These are phyloP conservation scores for Nansenia antarctica DNA, from an alignment of 2,113 vertebrate species.

Conservation along the genomic window DNA sequence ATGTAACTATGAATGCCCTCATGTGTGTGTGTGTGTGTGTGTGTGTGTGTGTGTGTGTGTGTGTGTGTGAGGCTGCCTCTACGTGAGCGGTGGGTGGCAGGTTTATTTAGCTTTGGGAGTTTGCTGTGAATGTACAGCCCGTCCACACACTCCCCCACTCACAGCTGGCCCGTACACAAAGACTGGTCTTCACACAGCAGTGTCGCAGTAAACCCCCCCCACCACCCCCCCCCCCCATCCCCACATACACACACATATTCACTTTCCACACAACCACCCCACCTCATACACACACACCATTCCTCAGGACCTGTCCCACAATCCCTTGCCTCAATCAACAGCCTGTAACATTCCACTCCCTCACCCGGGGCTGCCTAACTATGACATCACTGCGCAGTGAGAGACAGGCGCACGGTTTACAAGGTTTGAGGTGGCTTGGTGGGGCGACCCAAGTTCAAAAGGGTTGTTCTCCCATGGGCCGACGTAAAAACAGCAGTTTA, in stretches of 20 bases:
- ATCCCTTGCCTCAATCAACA: conserved; percentile 67
- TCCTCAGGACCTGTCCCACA: conserved; percentile 40
- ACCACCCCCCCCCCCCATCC: conserved; percentile 30
- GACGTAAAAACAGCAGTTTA: conserved; percentile 23
- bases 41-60: conserved; percentile 10
- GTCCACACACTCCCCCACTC: conserved; percentile 35
- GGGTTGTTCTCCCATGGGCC: conserved; percentile 6
- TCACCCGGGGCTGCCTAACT: conserved; percentile 27
- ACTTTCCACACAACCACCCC: neutral
- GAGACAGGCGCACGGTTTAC: conserved; percentile 36
- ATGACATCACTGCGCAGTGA: conserved; percentile 54
- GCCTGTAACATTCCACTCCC: conserved; percentile 67
- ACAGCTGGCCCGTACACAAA: conserved; percentile 51
- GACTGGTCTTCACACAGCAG: conserved; percentile 54
- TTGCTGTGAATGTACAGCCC: conserved; percentile 51
- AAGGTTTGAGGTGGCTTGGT: conserved; percentile 21
- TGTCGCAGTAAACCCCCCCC: conserved; percentile 39
- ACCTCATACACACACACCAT: neutral
- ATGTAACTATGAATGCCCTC: too few relatives aligned
- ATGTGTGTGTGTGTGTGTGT: neutral
- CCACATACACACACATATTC: conserved; percentile 16
- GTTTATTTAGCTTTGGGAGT: conserved; percentile 58
- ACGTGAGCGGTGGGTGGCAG: conserved; percentile 24
- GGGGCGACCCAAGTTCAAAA: conserved; percentile 7
- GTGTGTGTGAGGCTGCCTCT: neutral